Evolutionary conservation across 35 echinoderm and acorn worm species (phyloP).

Genomic region (Acanthaster planci): DNA sequence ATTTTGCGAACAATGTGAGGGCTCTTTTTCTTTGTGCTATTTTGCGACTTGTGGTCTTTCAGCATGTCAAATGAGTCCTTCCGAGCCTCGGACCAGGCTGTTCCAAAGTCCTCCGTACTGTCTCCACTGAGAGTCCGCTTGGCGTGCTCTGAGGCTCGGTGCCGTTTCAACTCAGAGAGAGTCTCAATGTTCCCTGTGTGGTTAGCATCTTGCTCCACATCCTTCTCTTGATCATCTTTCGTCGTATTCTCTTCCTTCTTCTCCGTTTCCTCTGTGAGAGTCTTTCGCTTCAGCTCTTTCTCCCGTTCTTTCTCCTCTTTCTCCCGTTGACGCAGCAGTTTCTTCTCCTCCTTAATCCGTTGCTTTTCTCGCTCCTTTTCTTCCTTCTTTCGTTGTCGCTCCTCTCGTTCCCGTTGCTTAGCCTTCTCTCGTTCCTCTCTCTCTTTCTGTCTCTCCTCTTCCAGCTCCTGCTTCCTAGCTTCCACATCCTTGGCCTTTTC

Average conservation of each 20-base stretch:
- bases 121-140: constrained; percentile 38
- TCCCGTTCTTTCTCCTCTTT: constrained; percentile 46
- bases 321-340: constrained; percentile 33
- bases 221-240: background rate
- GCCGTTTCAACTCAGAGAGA: constrained; percentile 61
- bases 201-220: background rate
- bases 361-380: constrained; percentile 42
- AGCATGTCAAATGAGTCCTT: constrained; percentile 34
- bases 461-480: constrained; percentile 32
- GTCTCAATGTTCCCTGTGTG: constrained; percentile 47
- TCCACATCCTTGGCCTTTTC: constrained; percentile 17
- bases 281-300: constrained; percentile 38
- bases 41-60: background rate
- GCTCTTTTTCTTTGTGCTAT: constrained; percentile 11
- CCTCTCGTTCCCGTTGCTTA: constrained; percentile 50
- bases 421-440: constrained; percentile 39
- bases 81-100: background rate
- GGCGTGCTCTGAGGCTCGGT: constrained; percentile 24
- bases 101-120: background rate
- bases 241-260: constrained; percentile 22
- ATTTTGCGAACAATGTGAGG: constrained; percentile 27
- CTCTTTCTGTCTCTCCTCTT: constrained; percentile 49
- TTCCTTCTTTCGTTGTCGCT: constrained; percentile 43
- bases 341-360: constrained; percentile 44
- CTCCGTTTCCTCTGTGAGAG: constrained; percentile 43